Conservation (phyloP, 2,113 vertebrate species). For the Tachuris rubrigastra region DNA sequence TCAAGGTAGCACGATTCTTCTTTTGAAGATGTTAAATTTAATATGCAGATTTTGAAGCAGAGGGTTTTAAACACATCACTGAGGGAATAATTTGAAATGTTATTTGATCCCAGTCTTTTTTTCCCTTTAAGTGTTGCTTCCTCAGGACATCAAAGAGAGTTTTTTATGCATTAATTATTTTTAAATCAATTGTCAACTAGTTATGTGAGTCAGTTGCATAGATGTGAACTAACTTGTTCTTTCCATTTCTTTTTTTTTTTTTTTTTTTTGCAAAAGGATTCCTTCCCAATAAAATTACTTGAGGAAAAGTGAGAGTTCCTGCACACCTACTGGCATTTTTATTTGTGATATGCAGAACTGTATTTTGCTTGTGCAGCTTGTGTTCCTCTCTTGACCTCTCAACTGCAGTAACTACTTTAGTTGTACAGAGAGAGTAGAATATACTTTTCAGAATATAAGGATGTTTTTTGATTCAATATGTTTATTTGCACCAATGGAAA, state of each 20-base stretch:
- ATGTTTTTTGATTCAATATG: neutral
- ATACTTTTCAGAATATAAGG: neutral
- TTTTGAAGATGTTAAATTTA: neutral
- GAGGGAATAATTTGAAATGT: neutral
- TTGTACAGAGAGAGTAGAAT: neutral
- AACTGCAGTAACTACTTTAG: neutral
- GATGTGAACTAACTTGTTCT: neutral
- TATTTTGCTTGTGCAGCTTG: neutral
- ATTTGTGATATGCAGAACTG: neutral
- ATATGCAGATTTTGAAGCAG: neutral
- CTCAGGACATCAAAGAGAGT: neutral
- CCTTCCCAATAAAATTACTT: neutral
- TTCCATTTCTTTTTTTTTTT: neutral
- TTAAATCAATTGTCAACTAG: neutral
- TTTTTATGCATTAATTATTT: neutral
- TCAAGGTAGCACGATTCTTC: neutral
- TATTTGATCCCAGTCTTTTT: neutral
- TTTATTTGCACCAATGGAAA: neutral
- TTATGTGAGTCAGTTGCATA: neutral
- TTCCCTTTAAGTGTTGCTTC: neutral
- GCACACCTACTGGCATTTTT: neutral
- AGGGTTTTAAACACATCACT: neutral
- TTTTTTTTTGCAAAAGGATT: neutral
- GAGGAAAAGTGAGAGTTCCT: neutral
- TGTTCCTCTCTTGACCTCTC: neutral